Evolutionary conservation across 2,113 vertebrate species (phyloP).

Genomic region (Brienomyrus longianalis): DNA sequence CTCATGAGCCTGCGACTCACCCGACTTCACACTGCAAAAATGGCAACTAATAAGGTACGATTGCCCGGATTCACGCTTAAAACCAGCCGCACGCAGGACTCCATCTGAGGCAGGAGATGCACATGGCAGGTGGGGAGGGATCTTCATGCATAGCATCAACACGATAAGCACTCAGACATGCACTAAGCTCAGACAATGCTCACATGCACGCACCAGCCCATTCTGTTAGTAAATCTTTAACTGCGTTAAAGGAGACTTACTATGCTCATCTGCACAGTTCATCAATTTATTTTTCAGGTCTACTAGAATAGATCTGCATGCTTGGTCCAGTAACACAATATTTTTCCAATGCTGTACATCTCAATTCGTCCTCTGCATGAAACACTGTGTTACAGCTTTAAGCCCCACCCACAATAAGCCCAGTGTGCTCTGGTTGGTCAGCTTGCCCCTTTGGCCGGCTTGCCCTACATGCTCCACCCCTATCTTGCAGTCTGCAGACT

Average conservation of each 20-base stretch:
- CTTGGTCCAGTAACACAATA: not conserved
- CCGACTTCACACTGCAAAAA: not conserved
- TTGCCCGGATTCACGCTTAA: not conserved
- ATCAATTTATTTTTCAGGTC: not conserved
- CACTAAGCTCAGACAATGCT: no score
- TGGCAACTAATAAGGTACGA: not conserved
- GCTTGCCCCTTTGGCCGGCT: not conserved
- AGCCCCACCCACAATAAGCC: not conserved
- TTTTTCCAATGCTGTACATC: not conserved
- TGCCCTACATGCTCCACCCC: not conserved
- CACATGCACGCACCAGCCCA: not conserved
- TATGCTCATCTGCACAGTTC: not conserved
- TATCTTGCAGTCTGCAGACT: not conserved
- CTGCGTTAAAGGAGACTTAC: not conserved
- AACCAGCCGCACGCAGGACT: no score
- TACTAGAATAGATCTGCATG: not conserved
- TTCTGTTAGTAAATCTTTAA: not conserved
- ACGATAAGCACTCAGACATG: not conserved
- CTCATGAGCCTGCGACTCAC: no score
- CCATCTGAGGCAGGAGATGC: not conserved
- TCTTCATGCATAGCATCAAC: not conserved
- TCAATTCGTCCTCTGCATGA: not conserved
- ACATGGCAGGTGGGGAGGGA: not conserved
- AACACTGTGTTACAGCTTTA: not conserved
- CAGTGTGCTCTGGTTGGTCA: not conserved